Evolutionary conservation across 2,797 vertebrate genomes (phyloP).

Genomic region (Etheostoma nigrum): DNA sequence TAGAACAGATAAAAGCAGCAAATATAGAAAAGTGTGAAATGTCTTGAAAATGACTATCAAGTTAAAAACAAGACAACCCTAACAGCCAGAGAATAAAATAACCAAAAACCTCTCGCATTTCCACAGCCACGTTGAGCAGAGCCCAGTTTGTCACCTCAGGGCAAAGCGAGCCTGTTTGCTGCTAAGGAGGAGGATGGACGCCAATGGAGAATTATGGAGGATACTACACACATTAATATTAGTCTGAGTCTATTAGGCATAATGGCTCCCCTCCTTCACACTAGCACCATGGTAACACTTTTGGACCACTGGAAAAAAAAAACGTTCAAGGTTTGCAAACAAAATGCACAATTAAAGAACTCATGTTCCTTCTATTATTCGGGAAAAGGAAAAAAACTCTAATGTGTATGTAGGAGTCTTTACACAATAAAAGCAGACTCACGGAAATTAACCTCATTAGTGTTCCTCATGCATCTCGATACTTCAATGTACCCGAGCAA

Average conservation of each 20-base stretch:
- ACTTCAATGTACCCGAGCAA: constrained; percentile 24
- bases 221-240: constrained; percentile 54
- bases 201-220: constrained; percentile 58
- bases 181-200: constrained; percentile 51
- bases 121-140: constrained; percentile 29
- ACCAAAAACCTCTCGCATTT: constrained; percentile 14
- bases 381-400: neutral
- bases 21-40: neutral
- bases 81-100: constrained; percentile 19
- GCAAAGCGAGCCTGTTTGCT: constrained; percentile 47
- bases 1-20: neutral
- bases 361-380: constrained; percentile 28
- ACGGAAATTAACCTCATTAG: neutral
- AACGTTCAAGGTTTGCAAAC: constrained; percentile 36
- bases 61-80: constrained; percentile 14
- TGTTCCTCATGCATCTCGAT: constrained; percentile 23
- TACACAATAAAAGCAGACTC: constrained; percentile 17
- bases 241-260: constrained; percentile 61
- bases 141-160: constrained; percentile 51
- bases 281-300: constrained; percentile 46
- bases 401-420: constrained; percentile 19
- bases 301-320: constrained; percentile 39
- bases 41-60: neutral
- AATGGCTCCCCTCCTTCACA: constrained; percentile 63
- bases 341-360: constrained; percentile 33